These are phyloP conservation scores for Thyatira batis DNA, from an alignment of 2,888 invertebrate species.

Conservation along the genomic window DNA sequence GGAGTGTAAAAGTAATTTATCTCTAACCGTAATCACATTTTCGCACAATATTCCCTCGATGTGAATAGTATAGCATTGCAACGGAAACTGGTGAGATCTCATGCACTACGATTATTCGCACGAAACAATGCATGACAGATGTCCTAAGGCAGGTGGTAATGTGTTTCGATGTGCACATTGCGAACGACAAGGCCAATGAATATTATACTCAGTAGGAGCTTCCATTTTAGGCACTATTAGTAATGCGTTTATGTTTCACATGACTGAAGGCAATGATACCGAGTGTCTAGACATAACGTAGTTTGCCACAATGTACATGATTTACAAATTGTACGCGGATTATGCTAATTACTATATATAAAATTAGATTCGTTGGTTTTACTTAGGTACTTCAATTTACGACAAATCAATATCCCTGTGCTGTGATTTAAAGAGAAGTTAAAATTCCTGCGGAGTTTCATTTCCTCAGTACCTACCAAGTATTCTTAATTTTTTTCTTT, in stretches of 20 bases:
- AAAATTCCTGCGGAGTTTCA: no score
- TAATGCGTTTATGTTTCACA: neutral
- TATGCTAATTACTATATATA: no score
- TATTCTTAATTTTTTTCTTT: no score
- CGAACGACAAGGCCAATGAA: neutral
- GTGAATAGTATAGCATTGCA: neutral
- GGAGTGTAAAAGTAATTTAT: no score
- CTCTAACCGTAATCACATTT: no score
- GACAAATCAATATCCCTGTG: no score
- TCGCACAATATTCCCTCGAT: neutral
- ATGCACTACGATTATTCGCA: neutral
- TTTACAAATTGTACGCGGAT: no score
- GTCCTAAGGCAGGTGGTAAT: neutral
- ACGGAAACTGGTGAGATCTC: neutral
- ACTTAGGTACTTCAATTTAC: no score
- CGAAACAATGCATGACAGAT: neutral
- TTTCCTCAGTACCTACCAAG: no score
- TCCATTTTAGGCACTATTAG: neutral
- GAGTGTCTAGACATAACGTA: neutral
- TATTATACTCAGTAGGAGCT: neutral
- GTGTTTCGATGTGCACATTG: neutral
- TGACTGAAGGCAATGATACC: neutral
- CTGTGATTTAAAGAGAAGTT: no score
- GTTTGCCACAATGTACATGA: no score
- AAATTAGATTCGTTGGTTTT: no score